Base-by-base conservation (phyloP, 2,888 invertebrate species). In the Eupithecia exiguata region DNA sequence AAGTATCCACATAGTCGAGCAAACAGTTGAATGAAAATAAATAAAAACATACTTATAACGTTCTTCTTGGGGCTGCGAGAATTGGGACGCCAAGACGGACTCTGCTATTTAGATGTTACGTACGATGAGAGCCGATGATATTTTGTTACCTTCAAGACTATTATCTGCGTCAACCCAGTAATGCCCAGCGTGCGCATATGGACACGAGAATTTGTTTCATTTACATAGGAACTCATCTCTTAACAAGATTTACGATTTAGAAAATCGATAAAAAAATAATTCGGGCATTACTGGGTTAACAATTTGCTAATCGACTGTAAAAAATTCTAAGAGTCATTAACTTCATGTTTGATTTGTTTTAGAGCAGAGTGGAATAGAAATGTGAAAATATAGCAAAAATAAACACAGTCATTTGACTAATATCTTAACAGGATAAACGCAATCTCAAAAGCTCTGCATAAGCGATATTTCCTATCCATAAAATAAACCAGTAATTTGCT, bases 1-100 rank as follows among this genome's bases (percentile, higher is more conserved):
- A 74, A 82, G 81, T 75, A 84, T 81, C 79, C 82, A 77, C 79
- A 77, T 79, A 78, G 79, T 82, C 79, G 79, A 77, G 83, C 88
- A 89, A 89, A 90, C 86, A 85, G 87, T 84, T 86, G 84, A 86
- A 87, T 83, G 81, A 86, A 86, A 86, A 87, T 85, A 88, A 88
- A 87, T 87, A 88, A 83, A 85, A 85, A 84, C 79, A 68, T 68
- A 72, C 71, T 72, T 71, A 73, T 74, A 76, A 58, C 69, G 66
- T 43, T 70, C n/a, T 71, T 63, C 72, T 74, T 65, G 46, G 25
- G 66, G 66, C 66, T 43, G 40, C 12, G 12, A 66, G 40, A 66
- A 66, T 40, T 40, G 66, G 40, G 36, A 21, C 40, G 63, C 10
- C 4, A 30, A 30, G 30, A 30, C 43, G 58, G 63, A 25, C 25